Evolutionary conservation across 2,113 vertebrate species (phyloP), one percentile per base, ranked within the genome.

Genomic region (Ceyx melanurus): DNA sequence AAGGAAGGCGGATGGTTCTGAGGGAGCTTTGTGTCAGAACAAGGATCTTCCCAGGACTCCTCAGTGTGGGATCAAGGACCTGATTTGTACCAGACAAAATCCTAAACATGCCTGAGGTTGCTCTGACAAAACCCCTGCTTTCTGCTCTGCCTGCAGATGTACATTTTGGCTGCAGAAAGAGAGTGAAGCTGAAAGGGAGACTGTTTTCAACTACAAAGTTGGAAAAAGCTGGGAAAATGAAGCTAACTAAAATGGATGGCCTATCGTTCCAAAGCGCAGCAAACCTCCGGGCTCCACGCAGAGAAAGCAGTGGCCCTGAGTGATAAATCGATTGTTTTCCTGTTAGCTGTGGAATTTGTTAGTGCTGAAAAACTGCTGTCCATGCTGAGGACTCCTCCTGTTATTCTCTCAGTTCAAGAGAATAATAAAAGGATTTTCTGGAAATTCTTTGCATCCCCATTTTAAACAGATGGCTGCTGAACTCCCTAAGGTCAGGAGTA

Each of bases 261-360:
- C 62, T 42, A 35, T 48, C 33, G 15, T 71, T 86, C 82, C 94
- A 83, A 74, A 67, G 37, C 73, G 0, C 64, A 75, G 85, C 68
- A 35, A 82, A 82, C 58, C 77, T 86, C 81, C 13, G 0, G 82
- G 89, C 82, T 89, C 48, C 73, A 48, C 1, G 15, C 77, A 66
- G 74, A 50, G 81, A 66, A 76, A 89, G 67, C 77, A 79, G 73
- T 1, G 2, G 74, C 82, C 53, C 71, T 80, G 73, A 82, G 86
- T 83, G 78, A 80, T 64, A 71, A 89, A 92, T 60, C 21, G 82
- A 68, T 80, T 83, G 78, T 83, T 95, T 95, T 87, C 82, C 68
- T 73, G 77, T 67, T 83, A 83, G 82, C 81, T 72, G 64, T 80
- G 89, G 94, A 72, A 91, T 95, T 80, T 89, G 82, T 79, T 46